phyloP scores from a whole-genome alignment of 1,140 invertebrate species.

The Coelopa frigida region DNA sequence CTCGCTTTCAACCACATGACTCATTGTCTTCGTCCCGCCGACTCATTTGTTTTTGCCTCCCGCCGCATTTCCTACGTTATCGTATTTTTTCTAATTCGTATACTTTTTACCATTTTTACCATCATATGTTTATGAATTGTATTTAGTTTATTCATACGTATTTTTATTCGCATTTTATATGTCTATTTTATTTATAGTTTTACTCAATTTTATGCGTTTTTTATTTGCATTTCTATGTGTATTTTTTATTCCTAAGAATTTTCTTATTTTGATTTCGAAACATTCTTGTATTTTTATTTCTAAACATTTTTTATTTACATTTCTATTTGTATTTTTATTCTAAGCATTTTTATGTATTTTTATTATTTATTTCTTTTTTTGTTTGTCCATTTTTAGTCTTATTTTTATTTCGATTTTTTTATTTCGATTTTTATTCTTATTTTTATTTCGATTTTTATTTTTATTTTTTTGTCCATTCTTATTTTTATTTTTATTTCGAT shows the following conservation, averaged over 20 bases:
- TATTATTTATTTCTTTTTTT: constrained; percentile 1
- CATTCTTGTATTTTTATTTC: neutral
- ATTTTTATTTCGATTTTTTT: neutral
- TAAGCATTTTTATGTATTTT: constrained; percentile 2
- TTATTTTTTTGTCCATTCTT: neutral
- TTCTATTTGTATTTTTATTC: neutral
- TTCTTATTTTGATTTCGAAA: constrained; percentile 4
- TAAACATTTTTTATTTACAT: constrained; percentile 2
- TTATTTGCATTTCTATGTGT: neutral
- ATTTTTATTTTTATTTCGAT: neutral
- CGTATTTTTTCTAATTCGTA: too few species aligned
- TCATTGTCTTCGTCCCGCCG: too few species aligned
- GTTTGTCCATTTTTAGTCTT: neutral
- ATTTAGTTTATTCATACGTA: too few species aligned
- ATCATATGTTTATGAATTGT: too few species aligned
- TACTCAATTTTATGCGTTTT: too few species aligned
- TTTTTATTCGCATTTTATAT: too few species aligned
- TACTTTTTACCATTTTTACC: too few species aligned
- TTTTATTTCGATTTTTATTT: neutral
- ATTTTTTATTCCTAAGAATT: neutral
- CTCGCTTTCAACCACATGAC: too few species aligned
- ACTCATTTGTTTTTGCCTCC: too few species aligned
- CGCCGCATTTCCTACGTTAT: too few species aligned
- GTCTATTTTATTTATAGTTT: neutral
- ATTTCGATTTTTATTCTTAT: neutral